Evolutionary conservation across 2,797 vertebrate genomes (phyloP).

Genomic region (Synaphobranchus kaupii): DNA sequence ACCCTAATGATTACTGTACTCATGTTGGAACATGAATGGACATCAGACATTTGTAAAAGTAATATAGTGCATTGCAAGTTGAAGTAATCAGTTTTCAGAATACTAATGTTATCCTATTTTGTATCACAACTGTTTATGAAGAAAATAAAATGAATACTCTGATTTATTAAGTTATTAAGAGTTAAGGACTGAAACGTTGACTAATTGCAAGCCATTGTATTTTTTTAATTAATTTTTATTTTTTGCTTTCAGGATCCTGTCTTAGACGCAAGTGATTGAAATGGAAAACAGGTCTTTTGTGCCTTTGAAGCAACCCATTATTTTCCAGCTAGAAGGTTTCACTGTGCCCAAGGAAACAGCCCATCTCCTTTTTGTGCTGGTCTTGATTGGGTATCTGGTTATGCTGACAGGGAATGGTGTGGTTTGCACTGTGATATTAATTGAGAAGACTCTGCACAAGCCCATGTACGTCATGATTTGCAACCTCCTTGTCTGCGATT

Average conservation of each 20-base stretch:
- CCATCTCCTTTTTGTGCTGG: conserved; percentile 49
- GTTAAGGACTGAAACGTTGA: no score
- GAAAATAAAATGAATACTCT: no score
- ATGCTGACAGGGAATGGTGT: conserved; percentile 53
- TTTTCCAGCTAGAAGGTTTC: conserved; percentile 60
- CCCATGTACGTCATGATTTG: conserved; percentile 63
- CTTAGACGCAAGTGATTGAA: background rate
- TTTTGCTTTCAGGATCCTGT: background rate
- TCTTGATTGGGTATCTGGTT: conserved; percentile 47
- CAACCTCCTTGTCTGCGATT: conserved; percentile 55
- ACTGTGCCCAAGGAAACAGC: conserved; percentile 40
- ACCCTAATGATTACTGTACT: no score
- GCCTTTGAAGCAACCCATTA: conserved; percentile 54
- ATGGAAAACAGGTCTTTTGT: conserved; percentile 53
- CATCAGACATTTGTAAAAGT: no score
- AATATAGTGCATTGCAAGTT: no score
- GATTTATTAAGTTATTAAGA: no score
- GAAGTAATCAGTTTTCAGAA: no score
- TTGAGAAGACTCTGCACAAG: conserved; percentile 54
- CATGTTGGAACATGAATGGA: no score
- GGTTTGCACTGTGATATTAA: conserved; percentile 45
- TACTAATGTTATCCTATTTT: no score
- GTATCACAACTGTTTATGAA: no score
- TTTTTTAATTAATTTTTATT: background rate
- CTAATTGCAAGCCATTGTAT: no score